Evolutionary conservation across 2,888 invertebrate species (phyloP), one percentile per base, ranked within the genome.

Genomic region (Macrostomum cliftonense): DNA sequence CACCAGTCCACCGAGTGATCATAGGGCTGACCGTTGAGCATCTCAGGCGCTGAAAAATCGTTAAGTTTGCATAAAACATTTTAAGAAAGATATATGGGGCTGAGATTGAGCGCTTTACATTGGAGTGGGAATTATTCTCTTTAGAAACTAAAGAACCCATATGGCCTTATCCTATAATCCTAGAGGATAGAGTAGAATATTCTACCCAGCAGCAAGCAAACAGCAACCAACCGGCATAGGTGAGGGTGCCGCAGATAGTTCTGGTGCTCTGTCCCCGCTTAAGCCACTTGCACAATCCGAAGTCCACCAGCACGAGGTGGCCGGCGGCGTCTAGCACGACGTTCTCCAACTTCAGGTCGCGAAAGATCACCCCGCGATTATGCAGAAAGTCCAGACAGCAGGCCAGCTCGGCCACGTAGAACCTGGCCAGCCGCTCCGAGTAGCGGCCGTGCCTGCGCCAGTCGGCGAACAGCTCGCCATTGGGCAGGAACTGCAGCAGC

Each of bases 1-100:
- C 88, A 91, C 89, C 89, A 91, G 71, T 91, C 91, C 2, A 79
- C 83, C 0, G 83, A 78, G 64, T 88, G 88, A 2, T 81, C 81
- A 63, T 91, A 91, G 2, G 80, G 77, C 62, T 81, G 78, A 37
- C 78, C 76, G 45, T 75, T 75, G 56, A 85, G 70, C 52, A 91
- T 78, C 74, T 91, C 89, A 1, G 91, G 91, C 39, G 89, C 89
- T 28, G 28, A 4, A 4, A 9, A 9, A 9, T 9, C 5, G 28
- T 4, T 9, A 9, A 28, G 28, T 4, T 4, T 28, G 28, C 5
- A 7, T 7, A 7, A 7, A 9, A 9, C 4, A 28, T 9, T 28
- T 9, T 28, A n/a, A n/a, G n/a, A n/a, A n/a, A n/a, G n/a, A n/a
- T n/a, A n/a, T n/a, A n/a, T 28, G 28, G 9, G 4, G 28, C 28